Evolutionary conservation across 2,888 invertebrate species (phyloP).

Genomic region (Caenorhabditis virilis): DNA sequence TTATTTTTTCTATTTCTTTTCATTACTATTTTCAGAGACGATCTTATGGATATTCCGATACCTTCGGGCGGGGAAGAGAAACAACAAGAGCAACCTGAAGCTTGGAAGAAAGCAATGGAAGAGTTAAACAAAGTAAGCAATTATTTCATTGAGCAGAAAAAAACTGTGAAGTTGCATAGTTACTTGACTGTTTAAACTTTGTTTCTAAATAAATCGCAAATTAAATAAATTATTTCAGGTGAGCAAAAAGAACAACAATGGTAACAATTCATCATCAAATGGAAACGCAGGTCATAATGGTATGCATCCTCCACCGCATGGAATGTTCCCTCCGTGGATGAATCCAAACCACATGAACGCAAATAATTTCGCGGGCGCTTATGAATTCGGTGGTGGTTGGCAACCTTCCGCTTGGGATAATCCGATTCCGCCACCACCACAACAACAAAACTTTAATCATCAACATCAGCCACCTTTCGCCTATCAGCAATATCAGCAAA

Average conservation of each 20-base stretch:
- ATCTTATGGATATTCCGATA: constrained; percentile 26
- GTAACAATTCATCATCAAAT: constrained; percentile 3
- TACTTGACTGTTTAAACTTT: background rate
- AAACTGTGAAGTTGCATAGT: background rate
- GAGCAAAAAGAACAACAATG: constrained; percentile 7
- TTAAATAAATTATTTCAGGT: constrained; percentile 12
- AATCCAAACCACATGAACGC: background rate
- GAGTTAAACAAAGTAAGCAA: constrained; percentile 30
- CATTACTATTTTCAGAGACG: constrained; percentile 33
- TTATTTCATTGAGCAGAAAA: background rate
- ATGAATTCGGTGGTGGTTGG: constrained; percentile 22
- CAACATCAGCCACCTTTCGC: constrained; percentile 11
- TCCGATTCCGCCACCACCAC: constrained; percentile 7
- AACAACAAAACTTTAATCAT: constrained; percentile 9
- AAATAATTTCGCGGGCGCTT: background rate
- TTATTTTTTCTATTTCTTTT: too few relatives aligned
- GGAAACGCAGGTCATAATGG: constrained; percentile 34
- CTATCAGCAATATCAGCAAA: constrained; percentile 31
- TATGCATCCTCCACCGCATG: background rate
- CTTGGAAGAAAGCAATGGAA: constrained; percentile 44
- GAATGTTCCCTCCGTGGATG: constrained; percentile 31
- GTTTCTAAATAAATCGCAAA: too few relatives aligned
- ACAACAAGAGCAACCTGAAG: constrained; percentile 10
- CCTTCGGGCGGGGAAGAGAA: constrained; percentile 5
- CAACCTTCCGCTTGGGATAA: constrained; percentile 28